phyloP scores from a whole-genome alignment of 2,888 invertebrate species.

The Leptopterna dolabrata region DNA sequence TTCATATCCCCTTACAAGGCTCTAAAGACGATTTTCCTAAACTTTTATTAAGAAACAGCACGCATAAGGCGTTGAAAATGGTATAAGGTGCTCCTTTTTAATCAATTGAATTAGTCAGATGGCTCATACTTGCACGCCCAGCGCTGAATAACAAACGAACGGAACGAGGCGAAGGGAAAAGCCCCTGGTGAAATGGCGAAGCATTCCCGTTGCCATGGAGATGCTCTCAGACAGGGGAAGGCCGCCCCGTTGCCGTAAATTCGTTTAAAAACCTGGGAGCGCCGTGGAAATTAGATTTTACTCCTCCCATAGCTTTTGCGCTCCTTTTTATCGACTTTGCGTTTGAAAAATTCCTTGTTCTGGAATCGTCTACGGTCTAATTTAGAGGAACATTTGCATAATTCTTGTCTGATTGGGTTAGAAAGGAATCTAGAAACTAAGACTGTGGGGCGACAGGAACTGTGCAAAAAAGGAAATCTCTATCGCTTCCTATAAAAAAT shows the following conservation, averaged over 20 bases:
- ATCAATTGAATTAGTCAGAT: not conserved
- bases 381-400: not conserved
- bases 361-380: not conserved
- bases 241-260: not conserved
- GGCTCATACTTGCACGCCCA: not conserved
- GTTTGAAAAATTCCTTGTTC: not conserved
- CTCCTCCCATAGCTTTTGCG: not conserved
- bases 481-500: too few species aligned
- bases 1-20: not conserved
- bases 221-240: not conserved
- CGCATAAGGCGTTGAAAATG: not conserved
- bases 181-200: not conserved
- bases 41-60: not conserved
- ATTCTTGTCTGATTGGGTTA: not conserved
- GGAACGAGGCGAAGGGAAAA: not conserved
- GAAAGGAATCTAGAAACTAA: too few species aligned
- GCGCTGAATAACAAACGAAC: not conserved
- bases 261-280: slow-evolving; percentile 17
- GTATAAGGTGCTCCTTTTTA: not conserved
- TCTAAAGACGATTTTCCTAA: not conserved
- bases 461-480: too few species aligned
- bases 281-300: not conserved
- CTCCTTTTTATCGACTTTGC: slow-evolving; percentile 4
- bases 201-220: not conserved
- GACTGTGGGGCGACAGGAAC: too few species aligned